phyloP scores from a whole-genome alignment of 2,797 vertebrate genomes.

The Typhlichthys eigenmanni region DNA sequence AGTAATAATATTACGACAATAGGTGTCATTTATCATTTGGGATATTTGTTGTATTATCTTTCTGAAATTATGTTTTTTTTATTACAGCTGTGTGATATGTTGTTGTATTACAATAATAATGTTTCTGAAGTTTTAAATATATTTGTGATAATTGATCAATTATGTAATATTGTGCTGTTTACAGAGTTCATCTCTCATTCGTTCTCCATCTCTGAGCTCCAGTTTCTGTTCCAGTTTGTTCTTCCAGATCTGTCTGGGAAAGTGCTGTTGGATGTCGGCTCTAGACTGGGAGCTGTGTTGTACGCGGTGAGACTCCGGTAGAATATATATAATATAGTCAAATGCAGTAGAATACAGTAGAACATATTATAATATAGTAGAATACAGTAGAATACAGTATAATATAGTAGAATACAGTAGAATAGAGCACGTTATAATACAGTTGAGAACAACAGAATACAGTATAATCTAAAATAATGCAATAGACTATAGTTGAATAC shows the following conservation, averaged over 20 bases:
- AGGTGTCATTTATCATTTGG: no score
- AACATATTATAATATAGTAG: not conserved
- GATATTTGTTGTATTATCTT: no score
- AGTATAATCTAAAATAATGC: no score
- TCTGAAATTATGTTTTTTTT: no score
- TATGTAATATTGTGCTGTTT: slow-evolving; percentile 14
- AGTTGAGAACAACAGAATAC: no score
- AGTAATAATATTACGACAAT: no score
- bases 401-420: not conserved
- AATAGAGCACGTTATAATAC: no score
- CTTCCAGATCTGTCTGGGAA: slow-evolving; percentile 88
- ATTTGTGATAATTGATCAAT: no score
- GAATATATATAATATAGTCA: not conserved
- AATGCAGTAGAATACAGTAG: not conserved
- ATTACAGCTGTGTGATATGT: no score
- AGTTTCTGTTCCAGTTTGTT: slow-evolving; percentile 87
- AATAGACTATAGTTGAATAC: no score
- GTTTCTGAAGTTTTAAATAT: no score
- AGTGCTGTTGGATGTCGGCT: slow-evolving; percentile 89
- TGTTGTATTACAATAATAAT: not conserved
- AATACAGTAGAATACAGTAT: not conserved
- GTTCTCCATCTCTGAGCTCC: slow-evolving; percentile 88
- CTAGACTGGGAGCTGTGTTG: slow-evolving; percentile 90
- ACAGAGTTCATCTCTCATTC: slow-evolving; percentile 94
- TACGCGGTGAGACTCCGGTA: slow-evolving; percentile 82